phyloP scores from a whole-genome alignment of 1,140 invertebrate genomes.

The Danaus melanippus region DNA sequence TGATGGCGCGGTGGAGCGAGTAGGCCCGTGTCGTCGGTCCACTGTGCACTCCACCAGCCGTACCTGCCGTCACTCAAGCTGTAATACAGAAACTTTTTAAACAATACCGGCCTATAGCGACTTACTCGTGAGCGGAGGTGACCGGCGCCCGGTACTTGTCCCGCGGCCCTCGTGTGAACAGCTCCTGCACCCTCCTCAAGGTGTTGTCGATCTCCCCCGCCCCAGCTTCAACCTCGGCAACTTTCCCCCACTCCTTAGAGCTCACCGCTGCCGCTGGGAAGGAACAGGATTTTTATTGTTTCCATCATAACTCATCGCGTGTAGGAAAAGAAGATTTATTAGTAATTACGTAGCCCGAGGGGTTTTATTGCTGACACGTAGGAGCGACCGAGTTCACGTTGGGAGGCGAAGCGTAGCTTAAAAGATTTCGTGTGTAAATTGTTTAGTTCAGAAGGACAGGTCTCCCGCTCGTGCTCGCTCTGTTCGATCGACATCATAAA shows the following conservation, averaged over 20 bases:
- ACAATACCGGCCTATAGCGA: neutral
- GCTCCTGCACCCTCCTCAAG: conserved; percentile 83
- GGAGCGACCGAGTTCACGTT: conserved; percentile 47
- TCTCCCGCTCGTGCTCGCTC: conserved; percentile 3
- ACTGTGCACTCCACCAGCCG: conserved; percentile 36
- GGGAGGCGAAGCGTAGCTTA: conserved; percentile 50
- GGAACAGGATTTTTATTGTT: neutral
- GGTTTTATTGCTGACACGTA: conserved; percentile 46
- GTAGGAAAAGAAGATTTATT: neutral
- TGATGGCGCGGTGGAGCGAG: conserved; percentile 25
- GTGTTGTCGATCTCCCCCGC: conserved; percentile 84
- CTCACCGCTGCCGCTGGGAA: conserved; percentile 23
- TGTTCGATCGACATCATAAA: conserved; percentile 9
- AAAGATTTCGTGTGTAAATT: conserved; percentile 38
- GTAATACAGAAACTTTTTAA: neutral
- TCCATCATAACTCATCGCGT: neutral
- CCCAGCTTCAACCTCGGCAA: conserved; percentile 5
- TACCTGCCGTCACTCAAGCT: conserved; percentile 21
- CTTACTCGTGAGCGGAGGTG: conserved; percentile 19
- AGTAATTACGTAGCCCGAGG: conserved; percentile 33
- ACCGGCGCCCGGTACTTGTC: conserved; percentile 24
- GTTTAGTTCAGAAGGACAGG: neutral
- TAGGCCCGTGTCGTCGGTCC: neutral
- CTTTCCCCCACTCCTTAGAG: conserved; percentile 15
- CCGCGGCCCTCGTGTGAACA: conserved; percentile 84